A percentile compares a stretch with the other conserved stretches of the same genome.
Evolutionary conservation across 2,113 vertebrate genomes (phyloP).

Genomic region (Protobothrops mucrosquamatus): DNA sequence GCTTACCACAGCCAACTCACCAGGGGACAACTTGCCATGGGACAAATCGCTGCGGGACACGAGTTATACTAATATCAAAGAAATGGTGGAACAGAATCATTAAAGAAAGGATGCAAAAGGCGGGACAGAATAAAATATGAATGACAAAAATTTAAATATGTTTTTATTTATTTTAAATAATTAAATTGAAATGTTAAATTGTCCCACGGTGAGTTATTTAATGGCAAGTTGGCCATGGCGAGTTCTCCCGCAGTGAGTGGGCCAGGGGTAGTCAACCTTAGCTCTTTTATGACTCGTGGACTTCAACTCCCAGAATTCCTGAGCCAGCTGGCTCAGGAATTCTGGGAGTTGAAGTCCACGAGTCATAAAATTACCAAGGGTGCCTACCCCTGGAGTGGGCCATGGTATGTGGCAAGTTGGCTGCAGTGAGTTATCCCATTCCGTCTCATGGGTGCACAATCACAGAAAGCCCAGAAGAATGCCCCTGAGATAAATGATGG

Average conservation of each 20-base stretch:
- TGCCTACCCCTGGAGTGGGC: no score
- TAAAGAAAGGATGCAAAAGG: background rate
- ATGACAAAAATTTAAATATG: background rate
- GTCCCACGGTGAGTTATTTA: background rate
- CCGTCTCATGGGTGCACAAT: background rate
- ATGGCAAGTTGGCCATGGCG: background rate
- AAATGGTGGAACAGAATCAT: background rate
- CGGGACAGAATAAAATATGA: background rate
- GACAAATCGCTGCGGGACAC: background rate
- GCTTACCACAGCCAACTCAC: no score
- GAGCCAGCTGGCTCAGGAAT: no score
- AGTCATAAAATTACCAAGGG: no score
- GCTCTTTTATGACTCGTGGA: no score
- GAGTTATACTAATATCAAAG: background rate
- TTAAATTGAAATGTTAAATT: background rate
- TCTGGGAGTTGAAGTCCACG: no score
- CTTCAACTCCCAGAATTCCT: no score
- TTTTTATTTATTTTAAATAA: background rate
- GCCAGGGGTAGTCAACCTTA: no score
- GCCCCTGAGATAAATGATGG: background rate
- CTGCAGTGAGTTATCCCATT: background rate
- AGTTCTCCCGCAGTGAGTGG: background rate
- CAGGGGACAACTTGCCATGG: no score
- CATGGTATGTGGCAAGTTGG: background rate
- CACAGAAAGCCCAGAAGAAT: background rate